phyloP scores from a whole-genome alignment of 1,140 invertebrate species.

The Saxidomus purpurata region DNA sequence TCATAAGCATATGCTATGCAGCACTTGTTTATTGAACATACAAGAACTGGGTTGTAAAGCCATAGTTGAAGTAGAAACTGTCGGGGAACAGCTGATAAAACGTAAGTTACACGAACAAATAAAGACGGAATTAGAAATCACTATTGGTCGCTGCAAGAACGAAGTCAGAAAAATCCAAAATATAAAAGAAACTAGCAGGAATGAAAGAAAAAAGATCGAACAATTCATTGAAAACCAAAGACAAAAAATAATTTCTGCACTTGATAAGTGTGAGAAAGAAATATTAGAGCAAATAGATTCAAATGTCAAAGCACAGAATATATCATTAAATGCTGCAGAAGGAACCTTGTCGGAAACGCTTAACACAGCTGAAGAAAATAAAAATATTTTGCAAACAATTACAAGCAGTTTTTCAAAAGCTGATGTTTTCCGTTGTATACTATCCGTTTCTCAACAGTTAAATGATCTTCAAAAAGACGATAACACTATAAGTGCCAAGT shows the following conservation, averaged over 20 bases:
- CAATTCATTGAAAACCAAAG: background rate
- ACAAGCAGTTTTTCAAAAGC: background rate
- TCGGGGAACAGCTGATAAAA: background rate
- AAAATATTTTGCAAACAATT: background rate
- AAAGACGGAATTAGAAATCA: background rate
- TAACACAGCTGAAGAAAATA: background rate
- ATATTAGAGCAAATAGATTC: background rate
- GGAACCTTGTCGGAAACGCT: background rate
- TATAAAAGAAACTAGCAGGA: background rate
- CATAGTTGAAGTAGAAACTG: background rate
- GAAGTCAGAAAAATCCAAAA: background rate
- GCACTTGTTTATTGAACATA: background rate
- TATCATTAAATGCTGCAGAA: background rate
- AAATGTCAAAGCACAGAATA: background rate
- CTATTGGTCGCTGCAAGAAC: background rate
- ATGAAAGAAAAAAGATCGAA: background rate
- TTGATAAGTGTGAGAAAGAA: background rate
- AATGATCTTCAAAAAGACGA: background rate
- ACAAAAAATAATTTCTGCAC: background rate
- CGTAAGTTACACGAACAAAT: background rate
- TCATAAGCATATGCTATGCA: background rate
- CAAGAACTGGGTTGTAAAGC: background rate
- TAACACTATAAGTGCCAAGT: background rate
- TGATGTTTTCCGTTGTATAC: background rate
- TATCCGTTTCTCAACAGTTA: background rate